Conservation (phyloP, 2,797 vertebrate species). For the Dendrocincla tyrannina region DNA sequence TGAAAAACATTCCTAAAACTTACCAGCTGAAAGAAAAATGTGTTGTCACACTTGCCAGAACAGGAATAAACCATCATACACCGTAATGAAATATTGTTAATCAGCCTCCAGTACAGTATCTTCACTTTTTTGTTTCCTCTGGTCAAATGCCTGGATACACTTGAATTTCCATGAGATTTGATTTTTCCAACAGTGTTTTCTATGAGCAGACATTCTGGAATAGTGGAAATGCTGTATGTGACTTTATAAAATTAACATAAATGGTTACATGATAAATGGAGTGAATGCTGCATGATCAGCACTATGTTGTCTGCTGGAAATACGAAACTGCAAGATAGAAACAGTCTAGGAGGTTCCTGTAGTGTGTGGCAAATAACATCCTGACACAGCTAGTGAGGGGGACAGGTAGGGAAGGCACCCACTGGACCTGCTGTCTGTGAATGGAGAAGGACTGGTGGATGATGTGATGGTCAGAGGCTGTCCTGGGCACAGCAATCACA, state of each 20-base stretch:
- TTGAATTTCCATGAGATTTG: background rate
- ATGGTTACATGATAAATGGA: background rate
- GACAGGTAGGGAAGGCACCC: background rate
- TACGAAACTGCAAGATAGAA: background rate
- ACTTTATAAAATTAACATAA: background rate
- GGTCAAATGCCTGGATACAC: background rate
- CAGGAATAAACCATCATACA: background rate
- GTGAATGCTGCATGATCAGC: background rate
- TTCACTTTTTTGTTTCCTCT: background rate
- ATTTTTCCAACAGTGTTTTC: background rate
- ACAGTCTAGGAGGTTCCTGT: background rate
- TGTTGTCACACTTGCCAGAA: background rate
- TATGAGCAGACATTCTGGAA: background rate
- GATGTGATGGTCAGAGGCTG: background rate
- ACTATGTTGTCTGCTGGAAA: background rate
- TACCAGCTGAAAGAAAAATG: background rate
- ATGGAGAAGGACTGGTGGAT: background rate
- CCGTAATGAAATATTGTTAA: background rate
- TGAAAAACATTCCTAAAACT: background rate
- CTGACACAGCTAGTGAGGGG: background rate
- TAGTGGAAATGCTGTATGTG: background rate
- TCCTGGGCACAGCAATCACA: rapidly evolving
- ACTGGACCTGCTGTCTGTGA: background rate
- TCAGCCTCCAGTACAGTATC: background rate
- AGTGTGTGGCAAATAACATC: background rate